These are phyloP conservation scores for Macrobrachium nipponense DNA, from an alignment of 1,140 invertebrate species.

Conservation along the genomic window DNA sequence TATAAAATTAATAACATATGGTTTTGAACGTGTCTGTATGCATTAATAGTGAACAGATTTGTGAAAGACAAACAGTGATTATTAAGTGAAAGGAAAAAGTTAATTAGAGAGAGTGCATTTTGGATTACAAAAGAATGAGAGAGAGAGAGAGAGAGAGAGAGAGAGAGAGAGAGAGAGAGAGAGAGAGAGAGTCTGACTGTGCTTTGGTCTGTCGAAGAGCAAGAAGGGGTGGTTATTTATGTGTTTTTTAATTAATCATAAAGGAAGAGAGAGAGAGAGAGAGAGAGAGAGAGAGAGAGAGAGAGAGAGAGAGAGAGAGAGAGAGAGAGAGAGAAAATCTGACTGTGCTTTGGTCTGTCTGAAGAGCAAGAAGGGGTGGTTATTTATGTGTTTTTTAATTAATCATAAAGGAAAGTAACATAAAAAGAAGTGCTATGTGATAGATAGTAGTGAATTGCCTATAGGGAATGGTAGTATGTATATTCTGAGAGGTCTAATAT, in stretches of 20 bases:
- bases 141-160: conserved; percentile 19
- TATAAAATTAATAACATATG: no score
- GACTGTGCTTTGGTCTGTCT: background rate
- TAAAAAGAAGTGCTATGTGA: no score
- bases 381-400: no score
- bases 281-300: conserved; percentile 21
- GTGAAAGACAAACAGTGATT: background rate
- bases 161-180: conserved; percentile 18
- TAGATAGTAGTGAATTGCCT: no score
- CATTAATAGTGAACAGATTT: no score
- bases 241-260: no score
- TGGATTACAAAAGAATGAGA: background rate
- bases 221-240: no score
- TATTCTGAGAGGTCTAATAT: no score
- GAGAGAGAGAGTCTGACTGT: conserved; percentile 5
- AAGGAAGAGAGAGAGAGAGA: background rate
- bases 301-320: conserved; percentile 18
- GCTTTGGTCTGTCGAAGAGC: background rate
- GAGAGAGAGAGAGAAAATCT: background rate
- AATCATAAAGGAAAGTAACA: no score
- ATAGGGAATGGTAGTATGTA: no score
- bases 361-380: no score
- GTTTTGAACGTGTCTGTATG: no score
- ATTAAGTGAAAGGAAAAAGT: background rate
- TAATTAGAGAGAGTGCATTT: background rate